These are phyloP conservation scores for Petroica traversi DNA, from an alignment of 2,113 vertebrate genomes.

Conservation along the genomic window DNA sequence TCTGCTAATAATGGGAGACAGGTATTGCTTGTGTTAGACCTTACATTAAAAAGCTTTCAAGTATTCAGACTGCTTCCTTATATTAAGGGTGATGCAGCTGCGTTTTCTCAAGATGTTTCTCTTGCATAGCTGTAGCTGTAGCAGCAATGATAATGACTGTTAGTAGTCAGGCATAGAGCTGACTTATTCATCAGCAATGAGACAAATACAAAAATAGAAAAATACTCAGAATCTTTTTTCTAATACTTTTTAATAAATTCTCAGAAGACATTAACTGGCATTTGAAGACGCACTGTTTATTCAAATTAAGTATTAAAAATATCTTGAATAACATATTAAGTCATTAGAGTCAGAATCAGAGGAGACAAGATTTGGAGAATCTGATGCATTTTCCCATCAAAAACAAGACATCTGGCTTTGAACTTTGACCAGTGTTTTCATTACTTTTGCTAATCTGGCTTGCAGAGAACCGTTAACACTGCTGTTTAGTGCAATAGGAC, in stretches of 20 bases:
- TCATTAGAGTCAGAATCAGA: not conserved
- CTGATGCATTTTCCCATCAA: not conserved
- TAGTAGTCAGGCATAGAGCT: not conserved
- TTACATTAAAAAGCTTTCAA: not conserved
- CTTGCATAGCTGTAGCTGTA: not conserved
- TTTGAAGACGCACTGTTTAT: not conserved
- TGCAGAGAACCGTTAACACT: not conserved
- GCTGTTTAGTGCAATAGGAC: not conserved
- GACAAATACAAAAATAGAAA: not conserved
- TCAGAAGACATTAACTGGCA: not conserved
- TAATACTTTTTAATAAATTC: not conserved
- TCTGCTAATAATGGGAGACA: not conserved
- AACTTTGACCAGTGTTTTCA: not conserved
- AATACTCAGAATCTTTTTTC: not conserved
- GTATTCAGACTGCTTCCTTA: not conserved
- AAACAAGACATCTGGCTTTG: not conserved
- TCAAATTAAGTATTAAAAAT: not conserved
- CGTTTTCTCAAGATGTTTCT: not conserved
- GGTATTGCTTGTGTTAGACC: not conserved
- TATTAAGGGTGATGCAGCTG: not conserved
- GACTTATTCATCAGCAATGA: not conserved
- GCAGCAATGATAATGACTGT: not conserved
- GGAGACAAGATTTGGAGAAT: not conserved
- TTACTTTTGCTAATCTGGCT: not conserved
- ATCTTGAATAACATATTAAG: not conserved